Evolutionary conservation across 2,797 vertebrate genomes (phyloP).

Genomic region (Echiichthys vipera): DNA sequence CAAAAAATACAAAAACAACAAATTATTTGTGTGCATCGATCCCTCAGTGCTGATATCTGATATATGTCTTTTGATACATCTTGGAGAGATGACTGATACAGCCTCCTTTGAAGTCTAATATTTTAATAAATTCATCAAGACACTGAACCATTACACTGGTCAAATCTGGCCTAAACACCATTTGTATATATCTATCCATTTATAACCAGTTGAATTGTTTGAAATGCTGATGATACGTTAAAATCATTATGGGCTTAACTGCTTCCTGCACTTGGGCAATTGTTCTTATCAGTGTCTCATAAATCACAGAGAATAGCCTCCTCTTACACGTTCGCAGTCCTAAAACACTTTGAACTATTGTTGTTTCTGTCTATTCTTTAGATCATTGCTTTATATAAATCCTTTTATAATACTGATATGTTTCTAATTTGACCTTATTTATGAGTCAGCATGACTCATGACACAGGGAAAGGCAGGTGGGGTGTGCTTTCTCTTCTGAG

Average conservation of each 20-base stretch:
- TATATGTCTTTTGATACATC: neutral
- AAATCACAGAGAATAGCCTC: neutral
- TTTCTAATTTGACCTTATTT: conserved; percentile 26
- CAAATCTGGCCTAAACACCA: no score
- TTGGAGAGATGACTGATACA: neutral
- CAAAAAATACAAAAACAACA: neutral
- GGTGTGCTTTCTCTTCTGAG: conserved; percentile 54
- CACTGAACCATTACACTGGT: neutral
- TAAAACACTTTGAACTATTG: rapidly evolving
- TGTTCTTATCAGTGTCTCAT: conserved; percentile 22
- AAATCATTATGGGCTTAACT: conserved; percentile 12
- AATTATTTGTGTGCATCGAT: neutral
- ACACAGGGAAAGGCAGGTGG: conserved; percentile 38
- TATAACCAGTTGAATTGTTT: neutral
- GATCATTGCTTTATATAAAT: conserved; percentile 10
- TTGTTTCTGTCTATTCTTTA: neutral
- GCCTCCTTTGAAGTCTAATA: neutral
- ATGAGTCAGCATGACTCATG: conserved; percentile 45
- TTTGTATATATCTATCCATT: no score
- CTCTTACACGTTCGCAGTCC: neutral
- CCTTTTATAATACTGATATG: conserved; percentile 1
- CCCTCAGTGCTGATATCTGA: neutral
- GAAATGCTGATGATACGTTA: neutral
- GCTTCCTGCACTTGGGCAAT: conserved; percentile 9
- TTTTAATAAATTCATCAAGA: no score